phyloP scores from a whole-genome alignment of 2,888 invertebrate species.

The Chesias legatella region DNA sequence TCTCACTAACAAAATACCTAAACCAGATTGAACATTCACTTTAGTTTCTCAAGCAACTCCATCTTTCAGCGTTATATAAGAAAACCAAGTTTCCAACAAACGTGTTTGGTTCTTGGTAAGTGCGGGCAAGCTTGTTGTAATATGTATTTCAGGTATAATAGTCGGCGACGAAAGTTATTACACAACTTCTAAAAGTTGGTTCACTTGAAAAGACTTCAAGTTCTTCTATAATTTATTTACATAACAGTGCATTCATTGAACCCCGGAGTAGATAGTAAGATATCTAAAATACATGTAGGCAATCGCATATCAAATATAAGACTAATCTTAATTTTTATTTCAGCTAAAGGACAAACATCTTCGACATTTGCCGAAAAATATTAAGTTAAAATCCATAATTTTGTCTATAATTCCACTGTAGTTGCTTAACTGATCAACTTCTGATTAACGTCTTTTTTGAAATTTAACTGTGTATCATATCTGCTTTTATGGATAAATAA shows the following conservation, averaged over 20 bases:
- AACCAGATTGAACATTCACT: conserved; percentile 10
- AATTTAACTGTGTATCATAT: too few relatives aligned
- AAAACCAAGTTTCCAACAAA: conserved; percentile 37
- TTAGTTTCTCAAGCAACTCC: conserved; percentile 18
- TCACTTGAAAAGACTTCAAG: not conserved
- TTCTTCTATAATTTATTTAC: not conserved
- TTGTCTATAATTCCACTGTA: too few relatives aligned
- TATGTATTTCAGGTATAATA: conserved; percentile 6
- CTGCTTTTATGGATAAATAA: too few relatives aligned
- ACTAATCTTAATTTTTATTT: too few relatives aligned
- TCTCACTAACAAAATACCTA: conserved; percentile 4
- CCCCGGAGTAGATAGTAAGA: too few relatives aligned
- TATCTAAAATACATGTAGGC: too few relatives aligned
- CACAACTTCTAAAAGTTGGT: conserved; percentile 5
- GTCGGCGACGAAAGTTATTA: conserved; percentile 6
- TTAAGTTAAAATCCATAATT: too few relatives aligned
- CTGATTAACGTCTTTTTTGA: too few relatives aligned
- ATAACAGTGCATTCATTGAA: not conserved
- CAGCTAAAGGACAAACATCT: too few relatives aligned
- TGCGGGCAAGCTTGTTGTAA: conserved; percentile 12
- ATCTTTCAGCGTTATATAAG: conserved; percentile 16
- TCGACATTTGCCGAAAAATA: too few relatives aligned
- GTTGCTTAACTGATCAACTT: too few relatives aligned
- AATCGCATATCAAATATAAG: too few relatives aligned
- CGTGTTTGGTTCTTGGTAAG: conserved; percentile 32